Evolutionary conservation across 2,888 invertebrate genomes (phyloP).

Genomic region (Lottia scabra): DNA sequence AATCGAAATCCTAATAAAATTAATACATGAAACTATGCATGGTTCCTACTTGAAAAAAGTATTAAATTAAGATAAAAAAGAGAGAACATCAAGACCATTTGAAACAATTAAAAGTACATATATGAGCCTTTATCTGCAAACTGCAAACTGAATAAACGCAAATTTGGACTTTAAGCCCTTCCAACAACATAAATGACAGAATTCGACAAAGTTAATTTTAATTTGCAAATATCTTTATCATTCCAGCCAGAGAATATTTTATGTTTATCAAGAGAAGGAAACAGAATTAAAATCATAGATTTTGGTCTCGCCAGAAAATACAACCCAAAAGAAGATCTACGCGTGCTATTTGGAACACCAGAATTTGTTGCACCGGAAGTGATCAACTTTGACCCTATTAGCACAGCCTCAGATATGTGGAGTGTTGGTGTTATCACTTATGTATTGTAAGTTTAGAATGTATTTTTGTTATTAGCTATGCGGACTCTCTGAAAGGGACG

Average conservation of each 20-base stretch:
- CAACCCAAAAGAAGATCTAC: constrained; percentile 88
- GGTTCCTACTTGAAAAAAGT: too few relatives aligned
- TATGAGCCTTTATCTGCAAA: too few relatives aligned
- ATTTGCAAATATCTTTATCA: constrained; percentile 40
- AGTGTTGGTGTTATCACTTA: constrained; percentile 98
- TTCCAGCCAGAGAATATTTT: constrained; percentile 97
- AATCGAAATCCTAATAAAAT: too few relatives aligned
- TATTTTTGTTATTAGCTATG: neutral
- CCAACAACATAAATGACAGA: too few relatives aligned
- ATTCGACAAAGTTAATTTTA: neutral
- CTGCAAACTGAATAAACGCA: too few relatives aligned
- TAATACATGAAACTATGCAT: too few relatives aligned
- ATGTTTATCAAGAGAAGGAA: constrained; percentile 95
- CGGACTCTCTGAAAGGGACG: too few relatives aligned
- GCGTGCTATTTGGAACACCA: constrained; percentile 94
- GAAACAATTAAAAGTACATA: too few relatives aligned
- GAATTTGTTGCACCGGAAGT: constrained; percentile 99
- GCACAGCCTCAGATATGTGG: constrained; percentile 98
- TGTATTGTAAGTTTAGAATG: constrained; percentile 89
- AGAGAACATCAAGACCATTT: too few relatives aligned
- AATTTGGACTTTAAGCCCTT: too few relatives aligned
- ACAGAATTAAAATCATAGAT: constrained; percentile 98
- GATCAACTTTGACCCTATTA: constrained; percentile 97
- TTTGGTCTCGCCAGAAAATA: constrained; percentile 95
- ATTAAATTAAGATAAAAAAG: too few relatives aligned